Evolutionary conservation across 2,888 invertebrate genomes (phyloP).

Genomic region (Scaptomyza tumidula): DNA sequence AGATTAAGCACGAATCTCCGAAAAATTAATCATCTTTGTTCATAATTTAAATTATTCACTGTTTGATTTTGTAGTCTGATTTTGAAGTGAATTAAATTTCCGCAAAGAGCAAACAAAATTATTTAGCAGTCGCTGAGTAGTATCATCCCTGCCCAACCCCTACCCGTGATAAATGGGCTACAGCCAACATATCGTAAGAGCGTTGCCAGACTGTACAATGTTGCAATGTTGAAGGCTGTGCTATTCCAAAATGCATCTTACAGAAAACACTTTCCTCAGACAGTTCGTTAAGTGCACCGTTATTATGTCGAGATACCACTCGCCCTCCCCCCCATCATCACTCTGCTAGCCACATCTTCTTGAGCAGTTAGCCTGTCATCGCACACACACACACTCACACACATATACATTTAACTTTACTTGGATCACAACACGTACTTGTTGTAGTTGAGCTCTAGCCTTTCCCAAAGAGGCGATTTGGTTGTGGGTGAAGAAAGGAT

Average conservation of each 20-base stretch:
- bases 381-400: constrained; percentile 3
- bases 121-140: neutral
- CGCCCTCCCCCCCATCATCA: neutral
- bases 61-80: neutral
- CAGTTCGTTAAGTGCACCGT: constrained; percentile 33
- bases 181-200: neutral
- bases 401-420: neutral
- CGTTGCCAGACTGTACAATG: constrained; percentile 14
- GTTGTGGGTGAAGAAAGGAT: neutral
- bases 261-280: constrained; percentile 25
- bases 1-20: no score
- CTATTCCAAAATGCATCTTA: constrained; percentile 8
- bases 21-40: no score
- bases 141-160: no score
- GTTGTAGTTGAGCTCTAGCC: constrained; percentile 32
- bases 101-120: neutral
- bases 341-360: neutral
- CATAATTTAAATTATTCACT: neutral
- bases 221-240: constrained; percentile 42
- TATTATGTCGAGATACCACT: constrained; percentile 14
- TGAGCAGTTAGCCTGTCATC: constrained; percentile 40
- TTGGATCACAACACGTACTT: constrained; percentile 25
- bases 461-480: constrained; percentile 6
- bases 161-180: neutral
- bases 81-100: neutral